A percentile compares a stretch with the other conserved stretches of the same genome.
Evolutionary conservation across 1,140 invertebrate species (phyloP).

Genomic region (Steinernema feltiae): DNA sequence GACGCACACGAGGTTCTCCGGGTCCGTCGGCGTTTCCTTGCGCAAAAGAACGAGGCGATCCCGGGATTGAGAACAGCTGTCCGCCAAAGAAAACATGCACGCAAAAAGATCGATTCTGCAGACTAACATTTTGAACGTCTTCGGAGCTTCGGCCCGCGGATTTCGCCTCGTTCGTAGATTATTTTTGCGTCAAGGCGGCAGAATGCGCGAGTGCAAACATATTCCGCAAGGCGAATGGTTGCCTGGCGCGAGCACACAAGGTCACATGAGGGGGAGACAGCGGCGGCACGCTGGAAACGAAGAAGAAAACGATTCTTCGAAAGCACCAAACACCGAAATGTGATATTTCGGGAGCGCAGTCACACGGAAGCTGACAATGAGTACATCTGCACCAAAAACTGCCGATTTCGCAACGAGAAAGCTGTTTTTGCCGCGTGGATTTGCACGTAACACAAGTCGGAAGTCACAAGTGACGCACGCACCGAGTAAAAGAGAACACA

Average conservation of each 20-base stretch:
- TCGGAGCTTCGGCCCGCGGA: neutral
- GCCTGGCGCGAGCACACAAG: neutral
- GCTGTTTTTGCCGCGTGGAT: too few species aligned
- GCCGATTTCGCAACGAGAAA: too few species aligned
- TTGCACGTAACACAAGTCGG: too few species aligned
- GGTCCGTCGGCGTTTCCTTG: too few species aligned
- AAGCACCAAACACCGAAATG: neutral
- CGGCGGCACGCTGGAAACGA: neutral
- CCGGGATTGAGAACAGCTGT: neutral
- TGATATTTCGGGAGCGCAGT: neutral
- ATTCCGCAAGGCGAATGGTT: neutral
- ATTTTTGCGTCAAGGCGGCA: neutral
- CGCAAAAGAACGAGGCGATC: neutral
- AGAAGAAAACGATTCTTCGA: neutral
- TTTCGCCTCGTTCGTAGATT: neutral
- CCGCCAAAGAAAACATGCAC: neutral
- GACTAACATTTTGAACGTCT: neutral
- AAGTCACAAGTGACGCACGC: too few species aligned
- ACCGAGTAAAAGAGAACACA: too few species aligned
- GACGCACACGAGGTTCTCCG: too few species aligned
- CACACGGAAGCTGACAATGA: neutral
- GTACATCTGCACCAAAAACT: neutral
- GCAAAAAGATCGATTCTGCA: constrained; percentile 1
- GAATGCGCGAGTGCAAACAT: neutral
- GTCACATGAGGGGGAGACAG: neutral